Percentiles rank a stretch among this genome's conserved stretches.
phyloP scores from a whole-genome alignment of 2,113 vertebrate genomes.

The zebrafish (Danio rerio) region DNA sequence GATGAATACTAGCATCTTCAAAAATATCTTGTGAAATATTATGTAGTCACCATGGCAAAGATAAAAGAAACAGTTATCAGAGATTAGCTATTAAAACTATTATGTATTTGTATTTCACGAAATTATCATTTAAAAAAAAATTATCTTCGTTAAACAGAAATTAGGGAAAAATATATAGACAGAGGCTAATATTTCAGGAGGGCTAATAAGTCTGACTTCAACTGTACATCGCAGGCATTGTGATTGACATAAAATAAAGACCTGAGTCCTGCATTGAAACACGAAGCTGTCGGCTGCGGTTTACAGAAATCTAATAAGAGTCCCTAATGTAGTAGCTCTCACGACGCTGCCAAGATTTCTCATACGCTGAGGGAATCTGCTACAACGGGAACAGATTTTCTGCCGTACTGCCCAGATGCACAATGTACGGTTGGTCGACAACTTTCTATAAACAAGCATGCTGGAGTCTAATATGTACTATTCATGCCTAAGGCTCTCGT shows the following conservation, averaged over 20 bases:
- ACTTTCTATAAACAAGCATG: constrained; percentile 22
- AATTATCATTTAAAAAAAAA: no score
- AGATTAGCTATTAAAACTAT: no score
- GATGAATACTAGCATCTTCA: no score
- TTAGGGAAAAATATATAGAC: no score
- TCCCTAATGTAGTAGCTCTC: neutral
- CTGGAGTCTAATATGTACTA: constrained; percentile 71
- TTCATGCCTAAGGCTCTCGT: constrained; percentile 67
- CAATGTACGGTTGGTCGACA: constrained; percentile 16
- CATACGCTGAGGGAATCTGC: neutral
- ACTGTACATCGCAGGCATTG: neutral
- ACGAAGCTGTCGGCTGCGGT: constrained; percentile 6
- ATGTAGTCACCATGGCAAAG: no score
- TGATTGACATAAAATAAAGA: constrained; percentile 33
- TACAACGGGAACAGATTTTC: constrained; percentile 22
- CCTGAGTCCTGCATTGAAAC: neutral
- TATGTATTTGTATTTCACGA: no score
- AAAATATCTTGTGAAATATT: no score
- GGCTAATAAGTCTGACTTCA: no score
- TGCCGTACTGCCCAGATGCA: constrained; percentile 6
- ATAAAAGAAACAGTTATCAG: no score
- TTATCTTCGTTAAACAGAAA: no score
- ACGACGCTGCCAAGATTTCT: neutral
- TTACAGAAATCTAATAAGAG: neutral
- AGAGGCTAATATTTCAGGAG: no score